These are phyloP conservation scores for Pseudoatta argentina DNA, from an alignment of 1,140 invertebrate genomes.

Conservation along the genomic window DNA sequence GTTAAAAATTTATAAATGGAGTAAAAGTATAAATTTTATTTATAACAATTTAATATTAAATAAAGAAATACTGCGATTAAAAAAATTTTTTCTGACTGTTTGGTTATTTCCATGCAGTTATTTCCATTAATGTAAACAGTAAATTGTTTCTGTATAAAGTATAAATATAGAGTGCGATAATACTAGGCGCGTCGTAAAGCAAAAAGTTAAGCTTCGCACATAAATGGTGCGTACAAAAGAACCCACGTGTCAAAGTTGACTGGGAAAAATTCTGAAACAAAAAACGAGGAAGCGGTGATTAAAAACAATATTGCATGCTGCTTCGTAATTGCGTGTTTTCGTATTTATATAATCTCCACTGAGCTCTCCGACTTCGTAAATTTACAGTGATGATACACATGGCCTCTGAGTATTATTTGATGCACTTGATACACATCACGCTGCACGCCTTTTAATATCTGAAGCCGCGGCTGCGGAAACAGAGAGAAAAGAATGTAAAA, in stretches of 20 bases:
- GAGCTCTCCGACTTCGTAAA: constrained; percentile 9
- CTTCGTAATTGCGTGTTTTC: constrained; percentile 53
- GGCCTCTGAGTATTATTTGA: constrained; percentile 43
- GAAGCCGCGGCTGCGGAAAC: background rate
- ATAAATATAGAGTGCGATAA: constrained; percentile 50
- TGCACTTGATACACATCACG: constrained; percentile 56
- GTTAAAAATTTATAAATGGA: background rate
- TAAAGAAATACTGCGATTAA: background rate
- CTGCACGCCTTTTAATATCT: constrained; percentile 39
- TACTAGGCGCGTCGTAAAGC: constrained; percentile 22
- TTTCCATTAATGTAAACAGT: constrained; percentile 20
- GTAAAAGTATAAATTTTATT: background rate
- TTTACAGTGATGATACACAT: constrained; percentile 55
- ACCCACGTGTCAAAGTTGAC: constrained; percentile 39
- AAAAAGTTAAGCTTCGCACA: constrained; percentile 45
- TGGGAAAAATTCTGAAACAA: constrained; percentile 69
- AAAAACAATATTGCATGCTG: constrained; percentile 63
- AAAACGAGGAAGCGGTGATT: constrained; percentile 56
- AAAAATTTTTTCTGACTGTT: background rate
- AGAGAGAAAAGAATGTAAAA: constrained; percentile 14
- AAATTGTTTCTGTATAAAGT: constrained; percentile 25
- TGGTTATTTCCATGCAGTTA: background rate
- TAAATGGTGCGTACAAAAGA: constrained; percentile 56
- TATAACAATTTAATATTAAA: background rate
- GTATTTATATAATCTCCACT: constrained; percentile 67